A percentile compares a stretch with the other conserved stretches of the same genome.
phyloP scores from a whole-genome alignment of 2,888 invertebrate genomes.

The Lissocephala sabroskyi region DNA sequence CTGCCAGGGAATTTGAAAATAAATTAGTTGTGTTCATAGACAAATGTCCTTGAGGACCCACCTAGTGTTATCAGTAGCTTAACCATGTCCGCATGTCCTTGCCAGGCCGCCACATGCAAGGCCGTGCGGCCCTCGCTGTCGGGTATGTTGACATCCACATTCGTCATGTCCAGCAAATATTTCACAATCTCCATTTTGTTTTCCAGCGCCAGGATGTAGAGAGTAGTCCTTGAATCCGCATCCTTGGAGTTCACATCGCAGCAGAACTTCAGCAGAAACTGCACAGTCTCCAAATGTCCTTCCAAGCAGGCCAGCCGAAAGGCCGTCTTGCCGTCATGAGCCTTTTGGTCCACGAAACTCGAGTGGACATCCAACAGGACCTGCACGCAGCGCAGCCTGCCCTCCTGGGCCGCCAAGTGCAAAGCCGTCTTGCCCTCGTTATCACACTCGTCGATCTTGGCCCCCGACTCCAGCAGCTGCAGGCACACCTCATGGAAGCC shows the following conservation, averaged over 20 bases:
- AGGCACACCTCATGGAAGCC: slow-evolving; percentile 74
- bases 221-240: slow-evolving; percentile 91
- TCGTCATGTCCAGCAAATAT: slow-evolving; percentile 82
- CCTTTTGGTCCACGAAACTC: slow-evolving; percentile 87
- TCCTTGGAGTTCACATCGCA: slow-evolving; percentile 92
- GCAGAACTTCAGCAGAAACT: slow-evolving; percentile 79
- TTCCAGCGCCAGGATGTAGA: slow-evolving; percentile 92
- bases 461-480: slow-evolving; percentile 84
- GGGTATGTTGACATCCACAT: slow-evolving; percentile 86
- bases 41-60: slow-evolving; percentile 51
- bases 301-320: slow-evolving; percentile 76
- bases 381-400: slow-evolving; percentile 77
- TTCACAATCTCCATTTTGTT: slow-evolving; percentile 88
- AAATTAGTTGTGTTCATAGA: no score
- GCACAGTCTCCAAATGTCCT: slow-evolving; percentile 80
- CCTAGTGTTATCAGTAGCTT: slow-evolving; percentile 83
- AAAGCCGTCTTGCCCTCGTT: slow-evolving; percentile 92
- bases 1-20: no score
- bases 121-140: slow-evolving; percentile 94
- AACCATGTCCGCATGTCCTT: slow-evolving; percentile 95
- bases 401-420: slow-evolving; percentile 92
- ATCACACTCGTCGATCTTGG: slow-evolving; percentile 89
- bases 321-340: slow-evolving; percentile 93
- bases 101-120: slow-evolving; percentile 92
- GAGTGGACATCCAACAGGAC: slow-evolving; percentile 81